Conservation (phyloP, 2,113 vertebrate genomes). For the Drymodes brunneopygia region DNA sequence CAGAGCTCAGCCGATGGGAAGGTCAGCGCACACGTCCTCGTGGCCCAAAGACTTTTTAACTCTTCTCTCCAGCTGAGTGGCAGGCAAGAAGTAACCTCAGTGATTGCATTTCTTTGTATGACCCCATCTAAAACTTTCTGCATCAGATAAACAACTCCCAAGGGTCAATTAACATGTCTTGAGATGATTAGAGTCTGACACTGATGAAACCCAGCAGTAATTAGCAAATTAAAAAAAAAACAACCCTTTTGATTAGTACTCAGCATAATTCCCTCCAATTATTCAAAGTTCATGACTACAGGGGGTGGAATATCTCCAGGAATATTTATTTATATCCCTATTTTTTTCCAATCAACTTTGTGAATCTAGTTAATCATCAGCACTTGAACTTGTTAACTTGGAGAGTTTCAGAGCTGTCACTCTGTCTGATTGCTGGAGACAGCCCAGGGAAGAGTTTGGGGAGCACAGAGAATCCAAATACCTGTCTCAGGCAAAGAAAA, state of each 20-base stretch:
- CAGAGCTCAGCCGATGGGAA: background rate
- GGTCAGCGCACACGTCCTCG: background rate
- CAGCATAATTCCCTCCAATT: slow-evolving; percentile 84
- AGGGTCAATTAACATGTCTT: slow-evolving; percentile 84
- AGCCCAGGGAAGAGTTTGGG: background rate
- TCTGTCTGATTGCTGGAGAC: slow-evolving; percentile 62
- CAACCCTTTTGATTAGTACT: slow-evolving; percentile 81
- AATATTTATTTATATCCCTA: slow-evolving; percentile 83
- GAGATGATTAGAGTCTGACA: slow-evolving; percentile 82
- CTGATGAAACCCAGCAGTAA: slow-evolving; percentile 83
- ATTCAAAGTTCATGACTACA: slow-evolving; percentile 85
- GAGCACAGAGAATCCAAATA: slow-evolving; percentile 19
- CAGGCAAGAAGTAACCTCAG: slow-evolving; percentile 29
- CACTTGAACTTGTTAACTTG: slow-evolving; percentile 68
- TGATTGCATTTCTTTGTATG: slow-evolving; percentile 48
- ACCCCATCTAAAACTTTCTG: slow-evolving; percentile 62
- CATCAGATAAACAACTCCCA: slow-evolving; percentile 70
- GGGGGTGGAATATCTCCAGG: slow-evolving; percentile 81
- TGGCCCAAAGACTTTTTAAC: background rate
- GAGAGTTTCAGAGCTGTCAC: slow-evolving; percentile 54
- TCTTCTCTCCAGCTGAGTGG: background rate
- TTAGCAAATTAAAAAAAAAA: slow-evolving; percentile 77
- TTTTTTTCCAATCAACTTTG: slow-evolving; percentile 76
- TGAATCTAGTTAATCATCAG: slow-evolving; percentile 74
- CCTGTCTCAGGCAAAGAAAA: background rate